Conservation (phyloP, 2,797 vertebrate genomes). For the Agapornis canus region DNA sequence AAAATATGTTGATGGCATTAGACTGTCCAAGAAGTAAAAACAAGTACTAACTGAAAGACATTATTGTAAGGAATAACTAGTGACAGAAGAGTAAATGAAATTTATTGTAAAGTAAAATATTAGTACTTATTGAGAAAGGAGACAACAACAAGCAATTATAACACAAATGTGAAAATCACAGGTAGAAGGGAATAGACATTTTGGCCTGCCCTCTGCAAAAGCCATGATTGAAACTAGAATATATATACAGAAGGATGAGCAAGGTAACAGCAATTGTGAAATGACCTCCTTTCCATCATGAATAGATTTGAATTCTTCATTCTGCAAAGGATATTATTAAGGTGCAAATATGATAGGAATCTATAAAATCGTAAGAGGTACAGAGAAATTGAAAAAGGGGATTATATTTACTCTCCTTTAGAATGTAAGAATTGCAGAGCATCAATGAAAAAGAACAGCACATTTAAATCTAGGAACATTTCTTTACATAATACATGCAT, state of each 20-base stretch:
- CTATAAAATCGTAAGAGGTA: background rate
- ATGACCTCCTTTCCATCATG: background rate
- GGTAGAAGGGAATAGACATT: background rate
- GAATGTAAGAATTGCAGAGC: background rate
- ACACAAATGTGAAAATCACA: background rate
- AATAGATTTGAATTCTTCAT: background rate
- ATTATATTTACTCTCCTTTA: background rate
- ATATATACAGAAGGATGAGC: no score
- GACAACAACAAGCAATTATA: background rate
- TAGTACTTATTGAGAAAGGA: background rate
- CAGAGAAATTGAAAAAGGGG: background rate
- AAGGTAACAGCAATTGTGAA: background rate
- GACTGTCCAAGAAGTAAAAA: background rate
- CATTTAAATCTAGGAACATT: background rate
- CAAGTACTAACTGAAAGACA: background rate
- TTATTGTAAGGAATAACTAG: background rate
- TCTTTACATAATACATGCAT: background rate
- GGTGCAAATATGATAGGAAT: background rate
- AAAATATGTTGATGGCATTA: background rate
- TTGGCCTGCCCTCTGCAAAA: background rate
- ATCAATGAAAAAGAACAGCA: background rate
- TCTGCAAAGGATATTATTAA: background rate
- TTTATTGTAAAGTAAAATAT: background rate
- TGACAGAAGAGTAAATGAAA: background rate
- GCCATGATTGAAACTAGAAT: no score